Base-by-base conservation (phyloP, 2,888 invertebrate genomes). In the Drosophila mimetica region DNA sequence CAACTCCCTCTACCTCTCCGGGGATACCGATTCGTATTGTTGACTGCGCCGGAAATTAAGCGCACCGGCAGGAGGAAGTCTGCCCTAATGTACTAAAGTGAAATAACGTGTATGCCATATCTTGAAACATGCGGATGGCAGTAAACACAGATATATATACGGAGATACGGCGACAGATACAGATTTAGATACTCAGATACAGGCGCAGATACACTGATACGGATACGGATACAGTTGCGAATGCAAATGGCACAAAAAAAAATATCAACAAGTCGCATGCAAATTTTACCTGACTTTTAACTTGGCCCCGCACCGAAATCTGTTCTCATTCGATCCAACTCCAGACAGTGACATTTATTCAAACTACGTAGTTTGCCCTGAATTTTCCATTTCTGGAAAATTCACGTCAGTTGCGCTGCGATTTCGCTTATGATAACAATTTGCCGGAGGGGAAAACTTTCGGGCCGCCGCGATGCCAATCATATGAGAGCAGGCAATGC, bases 41-140 rank as follows among this genome's bases (percentile, higher is more conserved):
- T 70, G 71, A 50, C 71, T 74, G 57, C 65, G 71, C 85, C 78
- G 86, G 82, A 84, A 82, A 86, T 84, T 77, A 84, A 72, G 77
- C 67, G 54, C 64, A 75, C 74, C 69, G 71, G 71, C 76, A 63
- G 71, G 70, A 67, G 86, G 81, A 86, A 84, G 77, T 75, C 71
- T 42, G 64, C 61, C 59, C 39, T 76, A 76, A 79, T 86, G 70
- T 77, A 69, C 79, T 76, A 64, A 77, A 72, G 70, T 74, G 65
- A 67, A 71, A 77, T 77, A 66, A 42, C 60, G 55, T 83, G 80
- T 79, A 74, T 53, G 71, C 71, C 64, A 52, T 65, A 53, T 65
- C 64, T 53, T 20, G 52, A 9, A 63, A 63, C 64, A 64, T 22
- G 59, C 64, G 58, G 60, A 58, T 44, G 64, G 52, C 64, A 64